Base-by-base conservation (phyloP, 2,797 vertebrate species). In the Sphenopsis melanotis region DNA sequence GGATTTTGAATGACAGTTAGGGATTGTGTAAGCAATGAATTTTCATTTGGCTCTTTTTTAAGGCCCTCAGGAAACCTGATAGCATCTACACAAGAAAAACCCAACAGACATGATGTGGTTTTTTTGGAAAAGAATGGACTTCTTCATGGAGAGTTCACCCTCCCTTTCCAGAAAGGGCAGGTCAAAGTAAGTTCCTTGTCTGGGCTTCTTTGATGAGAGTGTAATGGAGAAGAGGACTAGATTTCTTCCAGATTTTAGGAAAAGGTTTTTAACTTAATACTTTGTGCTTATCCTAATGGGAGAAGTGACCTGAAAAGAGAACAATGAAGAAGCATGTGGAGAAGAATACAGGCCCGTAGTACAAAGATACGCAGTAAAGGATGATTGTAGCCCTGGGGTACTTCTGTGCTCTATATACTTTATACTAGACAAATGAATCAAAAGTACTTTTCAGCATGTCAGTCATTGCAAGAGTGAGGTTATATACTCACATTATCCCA, bases 91-190 rank as follows among this genome's bases (percentile, higher is more conserved):
- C 99, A 99, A 95, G 98, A 98, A 50, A 99, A 98, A 59, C 98
- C 98, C 77, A 99, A 99, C 97, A 99, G 99, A 86, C 98, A 99
- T 65, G 98, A 98, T 29, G 98, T 99, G 92, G 98, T 99, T 80
- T 99, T 99, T 96, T 94, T 99, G 98, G 99, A 99, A 97, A 99
- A 99, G 97, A 99, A 99, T 39, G 99, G 99, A 23, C 98, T 99
- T 77, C 98, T 99, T 95, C 99, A 99, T 20, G 99, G 99, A 83
- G 99, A 99, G 70, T 99, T 99, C 95, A 98, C 98, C 26, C 98
- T 99, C 69, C 99, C 99, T 0, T 98, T 99, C 86, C 90, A 93
- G 83, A 99, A 98, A 92, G 99, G 98, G 76, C 98, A 98, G 55
- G 98, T 98, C 78, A 99, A 98, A 98, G 99, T 98, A 94, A 26